Evolutionary conservation across 2,797 vertebrate genomes (phyloP).

Genomic region (Phaenicophaeus curvirostris): DNA sequence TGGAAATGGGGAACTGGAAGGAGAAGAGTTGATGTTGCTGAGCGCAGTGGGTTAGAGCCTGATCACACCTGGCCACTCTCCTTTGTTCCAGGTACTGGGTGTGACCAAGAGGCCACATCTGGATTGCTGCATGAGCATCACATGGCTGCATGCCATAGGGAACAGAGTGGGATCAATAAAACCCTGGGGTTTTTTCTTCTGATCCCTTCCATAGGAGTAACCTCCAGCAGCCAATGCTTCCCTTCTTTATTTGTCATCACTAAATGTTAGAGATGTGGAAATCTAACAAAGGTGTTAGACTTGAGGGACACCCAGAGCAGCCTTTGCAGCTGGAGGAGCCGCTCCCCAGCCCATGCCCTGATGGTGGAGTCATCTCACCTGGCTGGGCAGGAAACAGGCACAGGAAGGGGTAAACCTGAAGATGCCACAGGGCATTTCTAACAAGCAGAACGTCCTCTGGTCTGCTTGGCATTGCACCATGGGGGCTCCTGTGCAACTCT

Average conservation of each 20-base stretch:
- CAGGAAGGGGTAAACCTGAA: neutral
- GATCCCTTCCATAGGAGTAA: neutral
- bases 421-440: neutral
- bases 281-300: neutral
- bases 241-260: neutral
- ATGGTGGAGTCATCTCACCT: neutral
- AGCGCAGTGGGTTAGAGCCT: rapidly evolving
- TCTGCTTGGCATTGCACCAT: neutral
- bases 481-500: neutral
- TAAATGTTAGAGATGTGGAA: neutral
- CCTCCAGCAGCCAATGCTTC: neutral
- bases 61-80: neutral
- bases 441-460: neutral
- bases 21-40: neutral
- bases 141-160: neutral
- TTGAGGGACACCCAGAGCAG: neutral
- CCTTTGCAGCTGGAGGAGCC: rapidly evolving
- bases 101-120: neutral
- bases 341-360: neutral
- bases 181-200: neutral
- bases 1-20: rapidly evolving
- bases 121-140: neutral
- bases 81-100: neutral
- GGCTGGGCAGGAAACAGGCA: neutral
- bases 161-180: neutral